Percentiles rank a stretch among this genome's conserved stretches.
These are phyloP conservation scores for Chorisops tibialis DNA, from an alignment of 2,888 invertebrate genomes.

Conservation along the genomic window DNA sequence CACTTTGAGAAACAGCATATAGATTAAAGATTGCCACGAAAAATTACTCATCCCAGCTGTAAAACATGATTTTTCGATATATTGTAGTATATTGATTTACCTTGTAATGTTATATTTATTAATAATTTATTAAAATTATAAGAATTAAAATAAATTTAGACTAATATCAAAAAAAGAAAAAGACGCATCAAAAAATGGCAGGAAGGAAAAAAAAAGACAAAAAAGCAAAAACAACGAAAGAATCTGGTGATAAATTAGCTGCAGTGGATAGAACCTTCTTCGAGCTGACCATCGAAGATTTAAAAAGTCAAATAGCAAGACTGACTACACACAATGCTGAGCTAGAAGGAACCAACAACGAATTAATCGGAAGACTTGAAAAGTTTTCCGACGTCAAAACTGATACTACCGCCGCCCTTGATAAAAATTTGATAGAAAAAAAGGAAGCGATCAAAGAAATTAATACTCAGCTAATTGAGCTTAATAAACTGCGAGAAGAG, in stretches of 20 bases:
- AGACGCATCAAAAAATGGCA: no score
- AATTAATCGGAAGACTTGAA: constrained; percentile 59
- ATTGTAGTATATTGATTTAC: no score
- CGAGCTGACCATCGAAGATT: constrained; percentile 77
- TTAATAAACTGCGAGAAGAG: constrained; percentile 61
- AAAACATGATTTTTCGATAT: no score
- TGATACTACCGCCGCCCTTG: constrained; percentile 79
- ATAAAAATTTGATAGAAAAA: constrained; percentile 69
- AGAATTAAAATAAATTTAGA: no score
- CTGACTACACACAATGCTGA: constrained; percentile 63
- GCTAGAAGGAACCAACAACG: constrained; percentile 69
- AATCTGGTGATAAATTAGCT: constrained; percentile 48
- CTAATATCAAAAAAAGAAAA: no score
- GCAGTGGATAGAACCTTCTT: constrained; percentile 73
- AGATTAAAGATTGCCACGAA: no score
- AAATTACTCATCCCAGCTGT: no score
- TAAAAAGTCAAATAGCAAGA: constrained; percentile 76
- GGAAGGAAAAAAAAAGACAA: constrained; percentile 44
- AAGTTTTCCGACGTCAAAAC: constrained; percentile 76
- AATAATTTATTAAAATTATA: no score
- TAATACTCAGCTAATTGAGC: constrained; percentile 61
- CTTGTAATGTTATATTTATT: no score
- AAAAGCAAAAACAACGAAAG: constrained; percentile 49
- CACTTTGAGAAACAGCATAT: no score
- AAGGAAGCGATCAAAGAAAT: constrained; percentile 62